Percentiles rank a stretch among this genome's conserved stretches.
phyloP scores from a whole-genome alignment of 1,140 invertebrate genomes.

The Microplitis demolitor region DNA sequence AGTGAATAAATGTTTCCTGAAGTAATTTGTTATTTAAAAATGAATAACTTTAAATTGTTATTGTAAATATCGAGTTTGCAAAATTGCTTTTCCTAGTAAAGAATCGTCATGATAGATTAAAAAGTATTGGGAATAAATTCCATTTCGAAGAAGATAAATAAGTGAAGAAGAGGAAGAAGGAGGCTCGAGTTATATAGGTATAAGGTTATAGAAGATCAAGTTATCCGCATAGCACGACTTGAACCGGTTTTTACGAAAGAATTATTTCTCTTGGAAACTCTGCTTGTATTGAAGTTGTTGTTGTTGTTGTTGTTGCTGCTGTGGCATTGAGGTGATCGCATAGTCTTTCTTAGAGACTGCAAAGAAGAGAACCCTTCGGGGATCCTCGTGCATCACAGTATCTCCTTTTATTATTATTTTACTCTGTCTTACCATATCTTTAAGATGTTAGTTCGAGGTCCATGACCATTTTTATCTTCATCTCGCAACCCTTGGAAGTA shows the following conservation, averaged over 20 bases:
- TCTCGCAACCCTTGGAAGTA: not conserved
- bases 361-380: not conserved
- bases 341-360: not conserved
- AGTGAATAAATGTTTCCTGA: too few relatives aligned
- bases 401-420: not conserved
- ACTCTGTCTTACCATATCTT: not conserved
- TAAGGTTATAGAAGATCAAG: not conserved
- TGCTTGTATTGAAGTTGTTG: too few relatives aligned
- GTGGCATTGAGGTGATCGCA: slow-evolving; percentile 3
- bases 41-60: too few relatives aligned
- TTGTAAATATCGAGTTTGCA: too few relatives aligned
- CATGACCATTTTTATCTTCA: slow-evolving; percentile 1
- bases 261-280: slow-evolving; percentile 1
- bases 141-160: too few relatives aligned
- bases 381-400: not conserved
- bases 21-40: too few relatives aligned
- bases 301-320: too few relatives aligned
- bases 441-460: not conserved
- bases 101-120: too few relatives aligned
- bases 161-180: not conserved
- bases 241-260: slow-evolving; percentile 6
- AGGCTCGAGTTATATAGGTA: not conserved
- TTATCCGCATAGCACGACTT: not conserved
- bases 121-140: too few relatives aligned
- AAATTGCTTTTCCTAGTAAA: too few relatives aligned